Conservation (phyloP, 2,888 invertebrate species). For the Argynnis bischoffii region DNA sequence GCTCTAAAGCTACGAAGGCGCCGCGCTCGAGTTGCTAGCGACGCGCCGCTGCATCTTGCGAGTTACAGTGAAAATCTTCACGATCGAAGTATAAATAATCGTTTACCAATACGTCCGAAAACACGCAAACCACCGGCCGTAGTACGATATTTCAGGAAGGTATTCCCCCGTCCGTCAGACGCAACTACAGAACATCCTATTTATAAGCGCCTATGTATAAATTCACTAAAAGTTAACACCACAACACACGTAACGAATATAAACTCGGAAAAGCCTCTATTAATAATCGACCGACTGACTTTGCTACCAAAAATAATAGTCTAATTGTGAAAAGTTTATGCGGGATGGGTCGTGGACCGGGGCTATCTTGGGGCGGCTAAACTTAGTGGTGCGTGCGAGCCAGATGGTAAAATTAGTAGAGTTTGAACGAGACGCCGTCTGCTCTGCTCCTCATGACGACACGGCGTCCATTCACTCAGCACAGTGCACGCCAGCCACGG, state of each 20-base stretch:
- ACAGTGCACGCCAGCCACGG: conserved; percentile 50
- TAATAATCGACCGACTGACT: conserved; percentile 84
- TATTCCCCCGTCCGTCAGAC: conserved; percentile 83
- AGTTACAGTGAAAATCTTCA: conserved; percentile 58
- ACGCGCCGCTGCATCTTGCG: conserved; percentile 46
- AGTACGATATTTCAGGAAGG: conserved; percentile 83
- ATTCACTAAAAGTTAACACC: conserved; percentile 83
- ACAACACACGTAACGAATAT: conserved; percentile 83
- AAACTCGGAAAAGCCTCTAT: conserved; percentile 83
- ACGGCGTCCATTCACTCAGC: conserved; percentile 70
- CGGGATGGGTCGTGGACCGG: conserved; percentile 82
- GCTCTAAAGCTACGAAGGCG: conserved; percentile 16
- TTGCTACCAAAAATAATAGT: conserved; percentile 84
- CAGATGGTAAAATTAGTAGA: conserved; percentile 81
- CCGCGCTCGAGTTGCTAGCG: conserved; percentile 30
- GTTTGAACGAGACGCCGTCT: conserved; percentile 75
- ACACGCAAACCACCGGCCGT: conserved; percentile 78
- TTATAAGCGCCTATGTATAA: conserved; percentile 83
- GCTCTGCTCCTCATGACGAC: conserved; percentile 75
- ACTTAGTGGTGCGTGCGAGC: conserved; percentile 82
- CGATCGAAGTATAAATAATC: conserved; percentile 81
- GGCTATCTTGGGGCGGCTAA: conserved; percentile 83
- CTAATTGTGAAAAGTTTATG: conserved; percentile 84
- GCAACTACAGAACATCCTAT: conserved; percentile 82
- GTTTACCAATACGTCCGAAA: conserved; percentile 81